Evolutionary conservation across 2,888 invertebrate genomes (phyloP), one percentile per base, ranked within the genome.

Genomic region (Macrosiphum euphorbiae): DNA sequence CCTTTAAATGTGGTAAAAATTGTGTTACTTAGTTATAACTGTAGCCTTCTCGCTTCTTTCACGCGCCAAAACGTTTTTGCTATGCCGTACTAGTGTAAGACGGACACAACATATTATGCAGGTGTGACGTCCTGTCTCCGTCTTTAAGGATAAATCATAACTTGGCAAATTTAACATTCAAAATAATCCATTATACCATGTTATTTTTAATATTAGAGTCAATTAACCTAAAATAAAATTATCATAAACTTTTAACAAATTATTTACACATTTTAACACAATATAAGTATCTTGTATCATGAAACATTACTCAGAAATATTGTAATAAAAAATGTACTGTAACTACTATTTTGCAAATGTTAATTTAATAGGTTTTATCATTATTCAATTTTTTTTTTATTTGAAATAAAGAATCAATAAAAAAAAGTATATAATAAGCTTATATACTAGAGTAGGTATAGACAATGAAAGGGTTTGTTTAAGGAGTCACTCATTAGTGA

Each of bases 251-350:
- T 4, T n/a, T 16, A 16, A n/a, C 67, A 55, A 55, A 24, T 55
- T 24, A 55, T 55, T 58, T 58, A 26, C 55, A 67, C n/a, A 67
- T 35, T 35, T n/a, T 67, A 67, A n/a, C 67, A 67, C 61, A 13
- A 67, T 67, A 4, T 67, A 52, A 16, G 52, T 52, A 67, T 13
- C n/a, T 67, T 13, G 13, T n/a, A 67, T n/a, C n/a, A 28, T n/a
- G n/a, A 67, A 67, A 67, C n/a, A 67, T 67, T 28, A 67, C n/a
- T 67, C 61, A 67, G n/a, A 67, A 67, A 67, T 67, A 67, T 67
- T 67, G 28, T n/a, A n/a, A n/a, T 67, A 67, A 67, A 10, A n/a
- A 67, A n/a, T 67, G 13, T 67, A 67, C 3, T 58, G 7, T 10
- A 26, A 47, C 47, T 47, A 47, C 11, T 47, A 58, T 58, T 58